Conservation (phyloP, 2,888 invertebrate species). For the Eupithecia subfuscata region DNA sequence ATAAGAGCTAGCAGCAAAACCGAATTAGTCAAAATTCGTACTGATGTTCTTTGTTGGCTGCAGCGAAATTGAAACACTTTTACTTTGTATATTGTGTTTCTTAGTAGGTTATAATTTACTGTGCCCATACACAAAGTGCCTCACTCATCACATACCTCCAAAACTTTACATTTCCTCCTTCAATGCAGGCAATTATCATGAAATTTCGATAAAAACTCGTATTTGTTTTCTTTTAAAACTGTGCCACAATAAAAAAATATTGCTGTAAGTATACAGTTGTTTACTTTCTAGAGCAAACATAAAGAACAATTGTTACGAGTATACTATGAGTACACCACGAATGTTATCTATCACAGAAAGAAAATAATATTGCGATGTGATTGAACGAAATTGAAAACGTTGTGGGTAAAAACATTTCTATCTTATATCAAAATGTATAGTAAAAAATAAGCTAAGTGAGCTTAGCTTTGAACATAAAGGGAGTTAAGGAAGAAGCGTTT, state of each 20-base stretch:
- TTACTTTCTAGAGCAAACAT: background rate
- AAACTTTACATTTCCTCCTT: background rate
- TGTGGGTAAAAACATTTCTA: background rate
- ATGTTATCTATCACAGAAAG: background rate
- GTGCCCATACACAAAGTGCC: background rate
- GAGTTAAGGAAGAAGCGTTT: background rate
- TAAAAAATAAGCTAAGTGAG: background rate
- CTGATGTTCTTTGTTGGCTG: too few species aligned
- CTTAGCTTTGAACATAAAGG: background rate
- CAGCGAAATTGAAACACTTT: background rate
- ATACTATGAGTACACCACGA: background rate
- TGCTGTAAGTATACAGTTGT: background rate
- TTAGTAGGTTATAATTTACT: too few species aligned
- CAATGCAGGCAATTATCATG: background rate
- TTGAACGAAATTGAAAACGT: background rate
- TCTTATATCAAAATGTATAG: background rate
- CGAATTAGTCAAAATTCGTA: too few species aligned
- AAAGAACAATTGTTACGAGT: background rate
- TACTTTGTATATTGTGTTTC: background rate
- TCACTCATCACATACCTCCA: background rate
- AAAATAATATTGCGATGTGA: background rate
- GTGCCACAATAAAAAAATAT: background rate
- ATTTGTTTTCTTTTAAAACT: background rate
- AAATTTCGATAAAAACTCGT: background rate
- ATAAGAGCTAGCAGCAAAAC: too few species aligned